A percentile compares a stretch with the other conserved stretches of the same genome.
phyloP scores from a whole-genome alignment of 2,888 invertebrate genomes.

The Odontothrips loti region DNA sequence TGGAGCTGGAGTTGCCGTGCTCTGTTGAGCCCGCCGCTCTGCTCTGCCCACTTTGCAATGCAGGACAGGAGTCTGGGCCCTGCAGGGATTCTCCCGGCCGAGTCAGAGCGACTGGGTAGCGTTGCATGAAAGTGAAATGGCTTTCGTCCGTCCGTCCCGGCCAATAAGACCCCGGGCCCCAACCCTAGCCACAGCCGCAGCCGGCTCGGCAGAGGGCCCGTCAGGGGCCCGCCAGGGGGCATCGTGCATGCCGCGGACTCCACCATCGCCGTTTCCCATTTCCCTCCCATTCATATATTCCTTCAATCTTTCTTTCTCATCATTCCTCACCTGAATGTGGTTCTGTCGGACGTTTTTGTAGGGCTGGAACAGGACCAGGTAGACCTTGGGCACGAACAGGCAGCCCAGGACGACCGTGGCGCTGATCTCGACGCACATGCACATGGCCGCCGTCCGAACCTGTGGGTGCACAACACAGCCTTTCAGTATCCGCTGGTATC shows the following conservation, averaged over 20 bases:
- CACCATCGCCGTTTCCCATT: no score
- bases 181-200: no score
- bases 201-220: no score
- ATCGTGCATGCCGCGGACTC: no score
- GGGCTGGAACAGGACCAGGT: conserved; percentile 68
- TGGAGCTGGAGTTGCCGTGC: no score
- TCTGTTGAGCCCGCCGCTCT: no score
- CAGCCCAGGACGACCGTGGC: conserved; percentile 68
- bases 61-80: not conserved
- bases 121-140: conserved; percentile 1
- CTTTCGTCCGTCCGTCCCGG: not conserved
- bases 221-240: no score
- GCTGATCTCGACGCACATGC: conserved; percentile 68
- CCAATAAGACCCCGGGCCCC: not conserved
- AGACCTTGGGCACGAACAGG: conserved; percentile 71
- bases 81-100: not conserved
- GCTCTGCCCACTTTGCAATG: not conserved
- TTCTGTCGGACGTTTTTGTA: conserved; percentile 71
- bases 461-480: no score
- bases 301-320: no score
- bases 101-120: not conserved
- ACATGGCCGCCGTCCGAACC: conserved; percentile 43
- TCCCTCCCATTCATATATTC: no score
- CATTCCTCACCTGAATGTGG: conserved; percentile 67
- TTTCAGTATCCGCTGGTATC: no score